These are phyloP conservation scores for Antechinus stuartii DNA, from an alignment of 2,113 vertebrate genomes.

Conservation along the genomic window DNA sequence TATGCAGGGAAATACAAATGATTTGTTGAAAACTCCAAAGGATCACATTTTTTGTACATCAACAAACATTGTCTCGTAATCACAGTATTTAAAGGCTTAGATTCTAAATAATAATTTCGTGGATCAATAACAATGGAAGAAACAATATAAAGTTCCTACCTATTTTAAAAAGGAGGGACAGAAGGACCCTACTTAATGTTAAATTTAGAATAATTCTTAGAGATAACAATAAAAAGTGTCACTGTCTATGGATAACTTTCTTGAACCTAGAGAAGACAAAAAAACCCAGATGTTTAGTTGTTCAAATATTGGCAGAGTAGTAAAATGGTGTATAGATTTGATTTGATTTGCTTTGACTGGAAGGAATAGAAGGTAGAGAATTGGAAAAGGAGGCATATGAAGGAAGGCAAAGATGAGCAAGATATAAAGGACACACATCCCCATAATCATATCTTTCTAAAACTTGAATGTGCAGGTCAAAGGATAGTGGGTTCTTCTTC, in stretches of 20 bases:
- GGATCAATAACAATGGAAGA: too few relatives aligned
- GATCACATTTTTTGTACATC: not conserved
- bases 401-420: not conserved
- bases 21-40: not conserved
- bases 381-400: not conserved
- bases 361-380: too few relatives aligned
- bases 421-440: not conserved
- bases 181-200: too few relatives aligned
- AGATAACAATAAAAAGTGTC: too few relatives aligned
- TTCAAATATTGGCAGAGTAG: not conserved
- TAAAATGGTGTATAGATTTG: too few relatives aligned
- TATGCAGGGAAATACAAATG: not conserved
- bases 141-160: too few relatives aligned
- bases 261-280: not conserved
- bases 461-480: not conserved
- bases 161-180: too few relatives aligned
- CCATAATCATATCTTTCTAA: not conserved
- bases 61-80: too few relatives aligned
- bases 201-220: too few relatives aligned
- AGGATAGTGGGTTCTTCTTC: not conserved
- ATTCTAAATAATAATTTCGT: too few relatives aligned
- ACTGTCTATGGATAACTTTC: not conserved
- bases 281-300: not conserved
- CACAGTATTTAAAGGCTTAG: too few relatives aligned
- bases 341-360: too few relatives aligned